Evolutionary conservation across 1,140 invertebrate species (phyloP).

Genomic region (Meteorus sp.): DNA sequence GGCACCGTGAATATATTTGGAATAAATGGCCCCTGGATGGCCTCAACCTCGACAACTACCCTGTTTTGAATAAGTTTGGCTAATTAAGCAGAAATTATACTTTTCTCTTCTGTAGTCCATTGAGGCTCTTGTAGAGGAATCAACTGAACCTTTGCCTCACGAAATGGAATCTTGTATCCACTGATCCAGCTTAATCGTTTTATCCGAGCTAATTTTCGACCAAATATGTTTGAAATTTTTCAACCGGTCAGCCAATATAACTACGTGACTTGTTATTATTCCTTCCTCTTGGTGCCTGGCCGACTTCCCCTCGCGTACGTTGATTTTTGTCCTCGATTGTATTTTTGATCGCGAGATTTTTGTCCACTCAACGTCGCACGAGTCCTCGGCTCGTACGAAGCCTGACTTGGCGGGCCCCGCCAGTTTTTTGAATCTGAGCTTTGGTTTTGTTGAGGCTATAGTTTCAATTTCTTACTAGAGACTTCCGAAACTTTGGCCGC

Average conservation of each 20-base stretch:
- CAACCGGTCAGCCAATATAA: slow-evolving; percentile 4
- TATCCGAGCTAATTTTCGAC: slow-evolving; percentile 16
- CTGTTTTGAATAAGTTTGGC: slow-evolving; percentile 2
- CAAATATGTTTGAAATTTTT: background rate
- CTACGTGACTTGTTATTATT: background rate
- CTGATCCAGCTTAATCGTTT: slow-evolving; percentile 17
- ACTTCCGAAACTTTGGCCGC: slow-evolving; percentile 11
- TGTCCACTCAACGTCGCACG: slow-evolving; percentile 10
- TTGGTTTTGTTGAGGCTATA: background rate
- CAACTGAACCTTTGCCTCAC: background rate
- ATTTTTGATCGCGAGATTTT: background rate
- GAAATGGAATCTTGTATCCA: slow-evolving; percentile 14
- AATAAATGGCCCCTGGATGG: slow-evolving; percentile 2
- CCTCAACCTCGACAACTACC: background rate
- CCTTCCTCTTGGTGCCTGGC: background rate
- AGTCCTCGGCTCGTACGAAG: background rate
- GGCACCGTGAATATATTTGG: slow-evolving; percentile 17
- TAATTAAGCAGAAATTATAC: background rate
- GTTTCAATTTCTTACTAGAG: slow-evolving; percentile 8
- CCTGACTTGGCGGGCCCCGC: slow-evolving; percentile 14
- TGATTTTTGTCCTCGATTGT: background rate
- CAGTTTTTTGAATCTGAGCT: slow-evolving; percentile 20
- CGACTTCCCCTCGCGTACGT: background rate
- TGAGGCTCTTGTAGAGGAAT: background rate
- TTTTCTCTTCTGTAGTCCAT: slow-evolving; percentile 5